A percentile compares a stretch with the other conserved stretches of the same genome.
Conservation (phyloP, 2,797 vertebrate species). For the Menidia menidia region DNA sequence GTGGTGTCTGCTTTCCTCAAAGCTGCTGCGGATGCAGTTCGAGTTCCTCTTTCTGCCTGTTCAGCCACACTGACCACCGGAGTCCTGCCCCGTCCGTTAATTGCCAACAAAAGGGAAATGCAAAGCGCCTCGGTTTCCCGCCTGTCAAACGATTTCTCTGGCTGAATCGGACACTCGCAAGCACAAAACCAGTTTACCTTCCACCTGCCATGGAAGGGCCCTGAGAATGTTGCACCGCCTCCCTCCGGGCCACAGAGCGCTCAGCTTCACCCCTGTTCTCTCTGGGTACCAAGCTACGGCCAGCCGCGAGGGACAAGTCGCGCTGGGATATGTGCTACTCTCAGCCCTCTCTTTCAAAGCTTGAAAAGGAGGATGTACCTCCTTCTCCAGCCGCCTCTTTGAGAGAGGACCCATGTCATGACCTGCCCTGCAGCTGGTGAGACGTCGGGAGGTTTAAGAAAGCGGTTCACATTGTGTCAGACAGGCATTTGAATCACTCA, state of each 20-base stretch:
- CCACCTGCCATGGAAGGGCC: background rate
- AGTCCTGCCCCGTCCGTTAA: conserved; percentile 21
- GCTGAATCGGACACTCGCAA: background rate
- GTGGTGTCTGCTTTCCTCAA: conserved; percentile 41
- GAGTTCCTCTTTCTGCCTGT: conserved; percentile 50
- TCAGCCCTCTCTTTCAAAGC: conserved; percentile 23
- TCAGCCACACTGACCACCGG: conserved; percentile 16
- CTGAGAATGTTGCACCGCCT: background rate
- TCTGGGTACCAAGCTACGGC: conserved; percentile 14
- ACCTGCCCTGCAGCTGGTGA: too few species aligned
- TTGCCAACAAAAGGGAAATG: conserved; percentile 49
- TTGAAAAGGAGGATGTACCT: background rate
- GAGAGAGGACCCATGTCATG: conserved; percentile 6
- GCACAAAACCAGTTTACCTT: background rate
- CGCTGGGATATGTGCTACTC: conserved; percentile 42
- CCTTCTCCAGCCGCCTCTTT: background rate
- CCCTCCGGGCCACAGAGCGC: conserved; percentile 34
- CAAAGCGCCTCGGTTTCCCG: conserved; percentile 23
- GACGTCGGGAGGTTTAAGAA: background rate
- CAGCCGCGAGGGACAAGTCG: conserved; percentile 28
- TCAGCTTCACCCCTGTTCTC: conserved; percentile 26
- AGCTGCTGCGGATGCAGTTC: conserved; percentile 49
- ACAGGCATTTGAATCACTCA: conserved; percentile 6
- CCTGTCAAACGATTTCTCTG: background rate
- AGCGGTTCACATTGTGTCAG: background rate